phyloP scores from a whole-genome alignment of 2,113 vertebrate species.

The Chunga burmeisteri region DNA sequence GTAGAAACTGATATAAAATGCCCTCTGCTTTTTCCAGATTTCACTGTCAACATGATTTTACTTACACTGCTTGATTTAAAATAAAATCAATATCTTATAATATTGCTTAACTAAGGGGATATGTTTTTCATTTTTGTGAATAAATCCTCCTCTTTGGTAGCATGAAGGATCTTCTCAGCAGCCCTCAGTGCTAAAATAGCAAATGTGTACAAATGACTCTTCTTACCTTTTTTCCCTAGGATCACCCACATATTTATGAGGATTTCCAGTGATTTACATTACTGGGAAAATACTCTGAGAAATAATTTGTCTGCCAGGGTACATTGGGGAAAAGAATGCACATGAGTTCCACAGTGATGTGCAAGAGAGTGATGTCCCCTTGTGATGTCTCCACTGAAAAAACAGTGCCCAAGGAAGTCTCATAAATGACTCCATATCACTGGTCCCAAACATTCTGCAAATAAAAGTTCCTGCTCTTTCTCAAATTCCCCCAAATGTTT shows the following conservation, averaged over 20 bases:
- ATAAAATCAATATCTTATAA: background rate
- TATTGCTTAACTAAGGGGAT: background rate
- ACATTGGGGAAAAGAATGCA: background rate
- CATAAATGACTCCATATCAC: background rate
- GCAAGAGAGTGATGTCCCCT: background rate
- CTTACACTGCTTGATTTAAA: background rate
- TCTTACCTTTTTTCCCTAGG: background rate
- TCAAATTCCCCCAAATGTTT: background rate
- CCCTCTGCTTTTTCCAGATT: background rate
- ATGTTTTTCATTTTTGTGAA: background rate
- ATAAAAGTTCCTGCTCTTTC: background rate
- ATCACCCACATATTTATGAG: background rate
- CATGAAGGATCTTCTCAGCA: background rate
- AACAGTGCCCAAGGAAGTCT: background rate
- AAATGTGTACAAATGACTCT: background rate
- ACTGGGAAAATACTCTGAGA: background rate
- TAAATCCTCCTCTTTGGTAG: background rate
- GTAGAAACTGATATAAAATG: background rate
- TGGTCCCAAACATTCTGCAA: background rate
- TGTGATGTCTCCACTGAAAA: background rate
- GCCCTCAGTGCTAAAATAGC: background rate
- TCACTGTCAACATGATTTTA: background rate
- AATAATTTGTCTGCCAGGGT: background rate
- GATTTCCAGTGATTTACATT: background rate
- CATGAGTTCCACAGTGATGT: background rate